A percentile compares a stretch with the other conserved stretches of the same genome.
Evolutionary conservation across 2,113 vertebrate genomes (phyloP).

Genomic region (Delphinapterus leucas): DNA sequence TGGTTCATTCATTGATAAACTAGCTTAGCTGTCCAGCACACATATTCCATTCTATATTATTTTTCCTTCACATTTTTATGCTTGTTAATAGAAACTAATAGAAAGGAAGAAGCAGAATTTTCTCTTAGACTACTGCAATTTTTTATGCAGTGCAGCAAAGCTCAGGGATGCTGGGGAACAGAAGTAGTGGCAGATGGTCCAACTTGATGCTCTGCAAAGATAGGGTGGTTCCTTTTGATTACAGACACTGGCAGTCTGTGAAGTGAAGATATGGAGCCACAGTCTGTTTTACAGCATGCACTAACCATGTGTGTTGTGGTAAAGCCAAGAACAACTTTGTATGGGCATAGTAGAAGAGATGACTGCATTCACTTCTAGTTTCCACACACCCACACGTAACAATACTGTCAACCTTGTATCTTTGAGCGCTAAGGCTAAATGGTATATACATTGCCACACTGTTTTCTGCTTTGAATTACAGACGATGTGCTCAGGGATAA

Average conservation of each 20-base stretch:
- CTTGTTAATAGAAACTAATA: not conserved
- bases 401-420: slow-evolving; percentile 5
- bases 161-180: slow-evolving; percentile 21
- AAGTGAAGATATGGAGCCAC: slow-evolving; percentile 54
- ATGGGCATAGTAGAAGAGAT: slow-evolving; percentile 17
- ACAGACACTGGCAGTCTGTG: slow-evolving; percentile 54
- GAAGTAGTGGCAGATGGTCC: slow-evolving; percentile 63
- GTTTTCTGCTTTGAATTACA: slow-evolving; percentile 48
- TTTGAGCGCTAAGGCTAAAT: slow-evolving; percentile 41
- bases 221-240: slow-evolving; percentile 61
- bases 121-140: not conserved
- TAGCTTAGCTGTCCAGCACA: slow-evolving; percentile 27
- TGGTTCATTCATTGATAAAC: slow-evolving; percentile 19
- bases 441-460: not conserved
- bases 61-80: slow-evolving; percentile 32
- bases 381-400: not conserved
- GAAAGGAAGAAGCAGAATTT: slow-evolving; percentile 13
- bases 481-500: slow-evolving; percentile 10
- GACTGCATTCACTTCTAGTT: slow-evolving; percentile 22
- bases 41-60: slow-evolving; percentile 28
- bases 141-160: slow-evolving; percentile 38
- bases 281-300: slow-evolving; percentile 24
- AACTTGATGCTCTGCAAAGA: slow-evolving; percentile 50
- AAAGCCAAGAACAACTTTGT: slow-evolving; percentile 54
- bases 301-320: slow-evolving; percentile 47